These are phyloP conservation scores for Pao palembangensis DNA, from an alignment of 2,113 vertebrate species.

Conservation along the genomic window DNA sequence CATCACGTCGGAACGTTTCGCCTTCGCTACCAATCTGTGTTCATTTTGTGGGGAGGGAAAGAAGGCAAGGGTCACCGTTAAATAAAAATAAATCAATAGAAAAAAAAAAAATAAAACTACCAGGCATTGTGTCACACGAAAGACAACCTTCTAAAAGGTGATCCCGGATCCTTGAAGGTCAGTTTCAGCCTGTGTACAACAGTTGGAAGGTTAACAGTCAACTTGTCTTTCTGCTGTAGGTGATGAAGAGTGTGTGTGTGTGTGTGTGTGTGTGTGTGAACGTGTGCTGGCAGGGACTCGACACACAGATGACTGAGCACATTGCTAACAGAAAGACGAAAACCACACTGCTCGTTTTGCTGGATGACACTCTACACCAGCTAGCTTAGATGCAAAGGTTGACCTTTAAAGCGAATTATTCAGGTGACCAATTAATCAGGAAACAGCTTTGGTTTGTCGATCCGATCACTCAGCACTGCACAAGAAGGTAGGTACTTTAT, in stretches of 20 bases:
- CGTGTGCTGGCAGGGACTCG: no score
- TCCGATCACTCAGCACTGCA: no score
- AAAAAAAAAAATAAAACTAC: not conserved
- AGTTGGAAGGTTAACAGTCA: conserved; percentile 46
- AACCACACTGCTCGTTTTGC: no score
- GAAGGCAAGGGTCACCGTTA: conserved; percentile 17
- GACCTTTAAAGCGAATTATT: no score
- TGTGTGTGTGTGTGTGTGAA: not conserved
- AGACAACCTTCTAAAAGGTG: conserved; percentile 3
- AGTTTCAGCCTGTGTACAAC: conserved; percentile 16
- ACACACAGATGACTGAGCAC: no score
- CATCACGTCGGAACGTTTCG: not conserved
- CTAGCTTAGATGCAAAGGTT: no score
- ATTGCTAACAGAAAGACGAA: no score
- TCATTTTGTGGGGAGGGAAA: not conserved
- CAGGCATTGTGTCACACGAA: not conserved
- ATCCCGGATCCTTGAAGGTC: conserved; percentile 2
- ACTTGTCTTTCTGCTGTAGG: conserved; percentile 18
- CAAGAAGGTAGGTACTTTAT: no score
- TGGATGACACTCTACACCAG: no score
- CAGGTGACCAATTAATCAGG: no score
- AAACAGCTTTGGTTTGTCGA: no score
- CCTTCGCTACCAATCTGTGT: not conserved
- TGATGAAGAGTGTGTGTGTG: not conserved
- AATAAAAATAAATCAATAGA: not conserved